Percentiles rank a stretch among this genome's conserved stretches.
Evolutionary conservation across 2,888 invertebrate genomes (phyloP).

Genomic region (Leptothorax acervorum): DNA sequence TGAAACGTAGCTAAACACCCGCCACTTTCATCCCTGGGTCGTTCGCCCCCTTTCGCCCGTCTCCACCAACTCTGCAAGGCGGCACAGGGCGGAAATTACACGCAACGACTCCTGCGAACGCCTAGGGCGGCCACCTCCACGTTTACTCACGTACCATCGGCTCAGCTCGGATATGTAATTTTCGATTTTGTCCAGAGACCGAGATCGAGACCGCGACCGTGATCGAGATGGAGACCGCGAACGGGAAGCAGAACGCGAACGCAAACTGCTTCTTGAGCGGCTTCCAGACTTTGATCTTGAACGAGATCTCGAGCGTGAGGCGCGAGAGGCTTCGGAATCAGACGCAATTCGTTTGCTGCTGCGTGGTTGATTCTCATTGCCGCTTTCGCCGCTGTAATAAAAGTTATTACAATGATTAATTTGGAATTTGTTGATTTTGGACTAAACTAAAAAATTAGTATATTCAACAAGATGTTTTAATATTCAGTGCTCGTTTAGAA

Average conservation of each 20-base stretch:
- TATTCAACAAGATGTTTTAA: not conserved
- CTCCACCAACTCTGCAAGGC: slow-evolving; percentile 40
- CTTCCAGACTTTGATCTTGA: slow-evolving; percentile 80
- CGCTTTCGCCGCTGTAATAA: slow-evolving; percentile 82
- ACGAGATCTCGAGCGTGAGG: slow-evolving; percentile 76
- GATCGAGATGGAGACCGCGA: slow-evolving; percentile 78
- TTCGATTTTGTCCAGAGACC: slow-evolving; percentile 87
- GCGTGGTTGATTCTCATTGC: slow-evolving; percentile 86
- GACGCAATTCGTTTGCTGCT: slow-evolving; percentile 88
- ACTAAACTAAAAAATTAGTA: not conserved
- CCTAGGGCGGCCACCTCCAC: not conserved
- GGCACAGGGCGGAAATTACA: slow-evolving; percentile 51
- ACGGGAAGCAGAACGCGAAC: slow-evolving; percentile 82
- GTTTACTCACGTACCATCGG: slow-evolving; percentile 86
- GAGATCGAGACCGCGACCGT: slow-evolving; percentile 80
- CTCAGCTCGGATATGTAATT: slow-evolving; percentile 89
- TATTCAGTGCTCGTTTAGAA: not conserved
- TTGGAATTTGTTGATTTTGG: not conserved
- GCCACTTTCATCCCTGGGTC: slow-evolving; percentile 74
- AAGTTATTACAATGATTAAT: not conserved
- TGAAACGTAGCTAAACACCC: slow-evolving; percentile 69
- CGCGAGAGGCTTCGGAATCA: slow-evolving; percentile 88
- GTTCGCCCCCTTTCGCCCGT: slow-evolving; percentile 57
- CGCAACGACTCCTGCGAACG: slow-evolving; percentile 11
- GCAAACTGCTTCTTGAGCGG: slow-evolving; percentile 74